A percentile compares a stretch with the other conserved stretches of the same genome.
Evolutionary conservation across 2,888 invertebrate species (phyloP).

Genomic region (Phyto melanocephala): DNA sequence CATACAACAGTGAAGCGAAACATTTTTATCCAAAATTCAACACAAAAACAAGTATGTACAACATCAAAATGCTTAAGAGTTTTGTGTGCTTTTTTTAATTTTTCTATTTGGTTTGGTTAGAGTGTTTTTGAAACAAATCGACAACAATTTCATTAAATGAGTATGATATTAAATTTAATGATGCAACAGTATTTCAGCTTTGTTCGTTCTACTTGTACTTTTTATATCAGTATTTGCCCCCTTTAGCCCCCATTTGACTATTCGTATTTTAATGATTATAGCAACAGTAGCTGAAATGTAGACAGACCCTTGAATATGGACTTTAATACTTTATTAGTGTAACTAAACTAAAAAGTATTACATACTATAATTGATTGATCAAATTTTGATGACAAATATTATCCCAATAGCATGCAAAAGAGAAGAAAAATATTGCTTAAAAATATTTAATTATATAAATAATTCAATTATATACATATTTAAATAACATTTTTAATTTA

Average conservation of each 20-base stretch:
- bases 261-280: background rate
- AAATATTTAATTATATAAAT: too few relatives aligned
- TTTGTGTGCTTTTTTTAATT: slow-evolving; percentile 6
- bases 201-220: slow-evolving; percentile 59
- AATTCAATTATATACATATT: too few relatives aligned
- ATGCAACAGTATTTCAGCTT: slow-evolving; percentile 79
- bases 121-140: slow-evolving; percentile 80
- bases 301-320: slow-evolving; percentile 23
- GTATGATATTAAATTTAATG: slow-evolving; percentile 80
- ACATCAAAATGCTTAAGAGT: slow-evolving; percentile 41
- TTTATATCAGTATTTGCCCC: slow-evolving; percentile 19
- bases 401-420: too few relatives aligned
- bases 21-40: background rate
- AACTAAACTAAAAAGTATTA: background rate
- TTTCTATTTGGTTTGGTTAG: slow-evolving; percentile 61
- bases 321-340: background rate
- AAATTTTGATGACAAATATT: too few relatives aligned
- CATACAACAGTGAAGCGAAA: background rate
- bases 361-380: too few relatives aligned
- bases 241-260: background rate
- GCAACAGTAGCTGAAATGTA: slow-evolving; percentile 29
- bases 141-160: slow-evolving; percentile 80
- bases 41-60: slow-evolving; percentile 23
- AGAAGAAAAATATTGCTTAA: too few relatives aligned
- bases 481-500: too few relatives aligned